Evolutionary conservation across 2,797 vertebrate species (phyloP).

Genomic region (Picus viridis): DNA sequence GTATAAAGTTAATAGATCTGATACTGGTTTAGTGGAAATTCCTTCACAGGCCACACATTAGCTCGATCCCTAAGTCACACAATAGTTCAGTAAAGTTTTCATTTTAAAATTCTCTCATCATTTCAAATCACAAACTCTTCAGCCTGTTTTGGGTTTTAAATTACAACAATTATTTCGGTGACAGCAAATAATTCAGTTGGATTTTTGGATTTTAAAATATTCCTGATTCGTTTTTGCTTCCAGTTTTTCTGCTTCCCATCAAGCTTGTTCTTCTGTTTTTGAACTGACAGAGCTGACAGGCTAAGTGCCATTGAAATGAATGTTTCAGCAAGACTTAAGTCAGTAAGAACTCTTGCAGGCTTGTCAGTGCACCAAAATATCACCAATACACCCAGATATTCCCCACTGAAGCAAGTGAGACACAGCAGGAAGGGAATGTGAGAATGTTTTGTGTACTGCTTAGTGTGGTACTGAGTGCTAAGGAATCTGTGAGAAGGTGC

Average conservation of each 20-base stretch:
- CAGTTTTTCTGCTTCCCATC: neutral
- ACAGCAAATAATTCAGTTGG: neutral
- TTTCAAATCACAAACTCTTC: neutral
- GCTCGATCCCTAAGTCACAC: neutral
- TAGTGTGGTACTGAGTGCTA: neutral
- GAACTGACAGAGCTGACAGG: neutral
- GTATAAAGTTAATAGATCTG: neutral
- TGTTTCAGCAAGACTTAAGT: neutral
- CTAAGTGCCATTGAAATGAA: neutral
- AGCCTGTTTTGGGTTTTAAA: neutral
- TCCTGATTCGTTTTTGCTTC: neutral
- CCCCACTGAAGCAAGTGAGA: neutral
- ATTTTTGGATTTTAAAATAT: neutral
- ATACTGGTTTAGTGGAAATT: neutral
- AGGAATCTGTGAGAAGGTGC: neutral
- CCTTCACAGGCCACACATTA: neutral
- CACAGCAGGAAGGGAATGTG: neutral
- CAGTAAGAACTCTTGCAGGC: neutral
- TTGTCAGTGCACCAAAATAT: neutral
- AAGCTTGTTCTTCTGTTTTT: neutral
- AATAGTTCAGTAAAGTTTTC: neutral
- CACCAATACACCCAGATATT: neutral
- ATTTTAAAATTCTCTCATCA: slow-evolving; percentile 21
- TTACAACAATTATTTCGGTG: neutral
- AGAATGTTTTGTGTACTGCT: accelerated